Evolutionary conservation across 2,888 invertebrate genomes (phyloP), one percentile per base, ranked within the genome.

Genomic region (Parapristionchus giblindavisi): DNA sequence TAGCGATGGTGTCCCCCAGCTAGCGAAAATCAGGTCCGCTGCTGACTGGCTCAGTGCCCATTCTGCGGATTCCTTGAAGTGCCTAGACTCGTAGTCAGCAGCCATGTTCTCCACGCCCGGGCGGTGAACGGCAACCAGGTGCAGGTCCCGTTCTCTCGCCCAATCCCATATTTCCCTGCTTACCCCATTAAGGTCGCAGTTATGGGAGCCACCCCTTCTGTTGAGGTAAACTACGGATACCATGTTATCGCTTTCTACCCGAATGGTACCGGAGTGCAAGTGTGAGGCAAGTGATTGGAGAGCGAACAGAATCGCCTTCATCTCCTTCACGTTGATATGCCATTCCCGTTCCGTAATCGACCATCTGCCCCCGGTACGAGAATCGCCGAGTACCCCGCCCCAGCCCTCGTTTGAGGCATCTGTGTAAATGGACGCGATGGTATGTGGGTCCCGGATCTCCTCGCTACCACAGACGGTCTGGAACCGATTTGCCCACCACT

Each of bases 321-420:
- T 4, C 65, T 72, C 72, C 14, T 58, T 58, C 1, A 36, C 70
- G 27, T 72, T 72, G 24, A 72, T 72, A 24, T 72, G 72, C 2
- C 32, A 14, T 6, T 27, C n/a, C 21, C 5, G 14, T 29, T 72
- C 72, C 5, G 24, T 24, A 8, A 2, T 27, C 3, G 3, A 32
- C 72, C 72, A 72, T 29, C 72, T 2, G 36, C 72, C 72, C n/a
- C 72, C 72, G 27, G 40, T 27, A 29, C 27, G 11, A 34, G 34
- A 24, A 24, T 24, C 21, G n/a, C 32, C 29, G 58, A 17, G 27
- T 11, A 56, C 56, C 29, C 38, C 58, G 29, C 3, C 72, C 72
- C 72, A 52, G 66, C 40, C 72, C 38, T 70, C 29, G 8, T 29
- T 29, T 11, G 71, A 70, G 3, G 72, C 72, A 66, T 72, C 72